These are phyloP conservation scores for Styela plicata DNA, from an alignment of 23 tunicate species.

Conservation along the genomic window DNA sequence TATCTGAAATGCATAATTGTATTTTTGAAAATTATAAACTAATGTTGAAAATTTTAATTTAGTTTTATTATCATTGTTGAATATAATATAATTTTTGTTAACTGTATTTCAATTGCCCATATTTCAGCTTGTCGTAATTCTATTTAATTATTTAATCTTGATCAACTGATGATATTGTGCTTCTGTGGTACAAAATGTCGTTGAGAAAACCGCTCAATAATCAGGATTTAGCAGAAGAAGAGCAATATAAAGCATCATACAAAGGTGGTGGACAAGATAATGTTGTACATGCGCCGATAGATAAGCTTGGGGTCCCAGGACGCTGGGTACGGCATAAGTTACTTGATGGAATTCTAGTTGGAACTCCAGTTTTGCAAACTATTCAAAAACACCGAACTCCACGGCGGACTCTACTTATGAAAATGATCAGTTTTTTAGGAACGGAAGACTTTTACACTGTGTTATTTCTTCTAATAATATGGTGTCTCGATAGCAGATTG, in stretches of 20 bases:
- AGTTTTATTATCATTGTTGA: background rate
- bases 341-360: constrained; percentile 90
- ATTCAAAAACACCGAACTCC: constrained; percentile 89
- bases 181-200: background rate
- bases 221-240: background rate
- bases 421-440: constrained; percentile 83
- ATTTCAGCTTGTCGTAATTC: too few relatives aligned
- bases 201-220: background rate
- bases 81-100: too few relatives aligned
- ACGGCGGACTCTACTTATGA: constrained; percentile 69
- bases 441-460: constrained; percentile 97
- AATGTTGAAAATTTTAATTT: too few relatives aligned
- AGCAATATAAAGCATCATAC: background rate
- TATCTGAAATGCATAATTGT: too few relatives aligned
- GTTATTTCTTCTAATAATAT: constrained; percentile 51
- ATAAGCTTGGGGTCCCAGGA: constrained; percentile 69
- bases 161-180: too few relatives aligned
- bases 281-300: constrained; percentile 29
- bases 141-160: too few relatives aligned
- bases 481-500: constrained; percentile 80
- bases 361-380: constrained; percentile 83
- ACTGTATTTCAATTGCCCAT: too few relatives aligned
- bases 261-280: constrained; percentile 2
- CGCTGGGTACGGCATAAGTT: constrained; percentile 92
- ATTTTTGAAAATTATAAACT: too few relatives aligned